These are phyloP conservation scores for Xylota segnis DNA, from an alignment of 2,888 invertebrate species.

Conservation along the genomic window DNA sequence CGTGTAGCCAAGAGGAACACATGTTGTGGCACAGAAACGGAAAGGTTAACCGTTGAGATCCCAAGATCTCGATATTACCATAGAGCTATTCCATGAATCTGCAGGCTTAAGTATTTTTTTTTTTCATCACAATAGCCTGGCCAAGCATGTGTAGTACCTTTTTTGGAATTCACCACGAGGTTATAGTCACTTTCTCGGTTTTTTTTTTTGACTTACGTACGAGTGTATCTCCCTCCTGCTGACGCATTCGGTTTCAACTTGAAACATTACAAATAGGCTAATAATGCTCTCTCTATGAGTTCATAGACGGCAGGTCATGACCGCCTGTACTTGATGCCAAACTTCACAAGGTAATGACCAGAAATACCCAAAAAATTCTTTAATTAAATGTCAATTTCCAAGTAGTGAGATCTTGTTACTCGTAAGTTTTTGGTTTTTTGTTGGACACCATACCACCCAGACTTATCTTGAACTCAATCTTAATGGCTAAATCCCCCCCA, in stretches of 20 bases:
- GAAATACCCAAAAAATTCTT: slow-evolving; percentile 2
- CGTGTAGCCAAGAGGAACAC: slow-evolving; percentile 46
- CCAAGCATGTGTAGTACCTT: slow-evolving; percentile 6
- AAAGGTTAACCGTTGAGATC: slow-evolving; percentile 58
- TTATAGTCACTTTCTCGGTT: slow-evolving; percentile 47
- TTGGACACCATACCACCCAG: slow-evolving; percentile 68
- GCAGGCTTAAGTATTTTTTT: slow-evolving; percentile 27
- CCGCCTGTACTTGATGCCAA: slow-evolving; percentile 45
- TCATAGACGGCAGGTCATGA: slow-evolving; percentile 29
- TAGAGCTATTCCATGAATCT: slow-evolving; percentile 55
- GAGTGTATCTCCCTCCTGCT: slow-evolving; percentile 1
- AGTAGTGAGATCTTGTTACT: slow-evolving; percentile 64
- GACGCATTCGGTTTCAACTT: slow-evolving; percentile 11
- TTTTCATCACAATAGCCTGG: slow-evolving; percentile 13
- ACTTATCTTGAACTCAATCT: slow-evolving; percentile 69
- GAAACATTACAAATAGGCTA: slow-evolving; percentile 22
- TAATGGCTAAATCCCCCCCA: slow-evolving; percentile 57
- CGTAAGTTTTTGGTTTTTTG: slow-evolving; percentile 21
- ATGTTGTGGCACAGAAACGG: slow-evolving; percentile 53
- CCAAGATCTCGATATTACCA: slow-evolving; percentile 32
- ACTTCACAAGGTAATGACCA: slow-evolving; percentile 21
- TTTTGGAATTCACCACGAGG: slow-evolving; percentile 20
- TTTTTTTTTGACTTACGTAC: slow-evolving; percentile 4
- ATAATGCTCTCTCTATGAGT: slow-evolving; percentile 28
- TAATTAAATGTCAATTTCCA: slow-evolving; percentile 67